Evolutionary conservation across 1,140 invertebrate genomes (phyloP), one percentile per base, ranked within the genome.

Genomic region (Cyrtorhinus lividipennis): DNA sequence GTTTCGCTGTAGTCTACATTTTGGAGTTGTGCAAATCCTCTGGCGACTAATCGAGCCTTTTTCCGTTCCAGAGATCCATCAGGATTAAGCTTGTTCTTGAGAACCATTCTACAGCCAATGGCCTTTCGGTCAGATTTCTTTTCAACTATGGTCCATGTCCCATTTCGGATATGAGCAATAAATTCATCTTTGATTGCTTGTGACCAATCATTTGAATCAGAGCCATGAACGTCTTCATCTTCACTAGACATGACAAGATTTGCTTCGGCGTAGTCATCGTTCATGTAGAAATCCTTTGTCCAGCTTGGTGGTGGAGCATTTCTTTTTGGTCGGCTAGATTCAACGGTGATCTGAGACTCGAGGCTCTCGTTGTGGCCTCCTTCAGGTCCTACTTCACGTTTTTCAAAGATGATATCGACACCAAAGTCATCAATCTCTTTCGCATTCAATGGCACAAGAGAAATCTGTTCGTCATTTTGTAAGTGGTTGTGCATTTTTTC

Each of bases 11-110:
- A 69, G 46, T 70, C 67, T 0, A 68, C 44, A 20, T 68, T 65
- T 25, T 65, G 61, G 18, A 10, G 56, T 44, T 69, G 69, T 1
- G 48, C 61, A 62, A 62, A 69, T 2, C 69, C 69, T 64, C 62
- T 65, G 10, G 67, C 69, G 12, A 68, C 68, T 46, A 71, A 63
- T 61, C 70, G 59, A 1, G 68, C 69, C 59, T 64, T 66, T 26
- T 63, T 61, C 26, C 59, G 1, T 12, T 61, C 62, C 15, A 66
- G n/a, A 1, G 45, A 48, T 24, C 64, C 62, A 30, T 68, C 61
- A 27, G 59, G 8, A 13, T 64, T 61, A 48, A 26, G 2, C 53
- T 69, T 68, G 18, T 59, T 63, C 53, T 53, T 61, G 30, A 59
- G 67, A n/a, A 68, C 53, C 65, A 61, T 68, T 24, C 64, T 65